A percentile compares a stretch with the other conserved stretches of the same genome.
Conservation (phyloP, 2,888 invertebrate genomes). For the Drosophila buzzatii region DNA sequence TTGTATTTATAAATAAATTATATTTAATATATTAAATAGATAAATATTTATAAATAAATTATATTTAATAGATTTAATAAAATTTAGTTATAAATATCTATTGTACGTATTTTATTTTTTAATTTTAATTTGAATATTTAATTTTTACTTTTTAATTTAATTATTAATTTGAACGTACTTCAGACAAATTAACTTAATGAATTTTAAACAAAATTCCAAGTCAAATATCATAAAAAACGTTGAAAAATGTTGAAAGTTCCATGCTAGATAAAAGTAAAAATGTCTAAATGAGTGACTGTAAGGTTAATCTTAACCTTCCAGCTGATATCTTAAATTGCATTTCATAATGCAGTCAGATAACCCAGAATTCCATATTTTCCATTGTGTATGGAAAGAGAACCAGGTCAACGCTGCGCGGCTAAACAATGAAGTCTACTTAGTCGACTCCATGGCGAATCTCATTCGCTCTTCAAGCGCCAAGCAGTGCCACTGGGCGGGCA, state of each 20-base stretch:
- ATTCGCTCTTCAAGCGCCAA: conserved; percentile 8
- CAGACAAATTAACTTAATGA: background rate
- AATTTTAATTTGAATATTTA: too few relatives aligned
- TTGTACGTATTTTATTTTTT: too few relatives aligned
- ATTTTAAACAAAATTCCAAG: background rate
- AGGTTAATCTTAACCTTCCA: conserved; percentile 7
- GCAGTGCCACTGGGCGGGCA: conserved; percentile 31
- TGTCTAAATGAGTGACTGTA: background rate
- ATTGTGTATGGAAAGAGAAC: conserved; percentile 18
- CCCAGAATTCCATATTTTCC: conserved; percentile 38
- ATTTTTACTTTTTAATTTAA: too few relatives aligned
- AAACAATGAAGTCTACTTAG: conserved; percentile 34
- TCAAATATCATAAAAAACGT: background rate
- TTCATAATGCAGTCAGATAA: conserved; percentile 27
- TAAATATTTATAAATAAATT: too few relatives aligned
- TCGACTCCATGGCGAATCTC: conserved; percentile 1
- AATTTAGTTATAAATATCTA: too few relatives aligned
- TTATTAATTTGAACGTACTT: too few relatives aligned
- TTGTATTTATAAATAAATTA: too few relatives aligned
- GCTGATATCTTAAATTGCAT: conserved; percentile 15
- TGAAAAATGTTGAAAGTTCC: background rate
- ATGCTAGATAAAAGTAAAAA: background rate
- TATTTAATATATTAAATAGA: too few relatives aligned
- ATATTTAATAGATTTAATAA: too few relatives aligned
- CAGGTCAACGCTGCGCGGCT: conserved; percentile 33